A percentile compares a stretch with the other conserved stretches of the same genome.
These are phyloP conservation scores for Nephotettix cincticeps DNA, from an alignment of 1,140 invertebrate genomes.

Conservation along the genomic window DNA sequence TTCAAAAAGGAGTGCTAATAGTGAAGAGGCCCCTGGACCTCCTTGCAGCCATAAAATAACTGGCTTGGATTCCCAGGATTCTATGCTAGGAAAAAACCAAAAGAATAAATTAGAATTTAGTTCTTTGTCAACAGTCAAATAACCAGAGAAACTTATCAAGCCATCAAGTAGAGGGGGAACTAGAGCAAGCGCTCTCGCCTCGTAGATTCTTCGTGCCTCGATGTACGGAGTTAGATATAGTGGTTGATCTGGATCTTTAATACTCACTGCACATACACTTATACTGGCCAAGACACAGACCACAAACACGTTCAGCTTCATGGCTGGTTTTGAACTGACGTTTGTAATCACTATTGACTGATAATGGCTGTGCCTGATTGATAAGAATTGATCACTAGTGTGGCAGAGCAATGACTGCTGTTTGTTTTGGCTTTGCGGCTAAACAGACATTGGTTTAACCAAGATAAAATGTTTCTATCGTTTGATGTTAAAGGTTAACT, in stretches of 20 bases:
- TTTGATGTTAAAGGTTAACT: too few relatives aligned
- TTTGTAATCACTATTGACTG: too few relatives aligned
- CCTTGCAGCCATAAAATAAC: conserved; percentile 76
- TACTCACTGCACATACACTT: too few relatives aligned
- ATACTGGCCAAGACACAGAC: too few relatives aligned
- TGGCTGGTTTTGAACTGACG: too few relatives aligned
- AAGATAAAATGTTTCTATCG: too few relatives aligned
- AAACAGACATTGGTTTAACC: too few relatives aligned
- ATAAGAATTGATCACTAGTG: too few relatives aligned
- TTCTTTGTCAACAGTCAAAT: conserved; percentile 69
- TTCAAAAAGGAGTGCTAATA: conserved; percentile 72
- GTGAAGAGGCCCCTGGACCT: conserved; percentile 66
- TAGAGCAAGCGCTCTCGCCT: conserved; percentile 26
- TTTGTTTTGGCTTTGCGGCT: too few relatives aligned
- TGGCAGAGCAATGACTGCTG: too few relatives aligned
- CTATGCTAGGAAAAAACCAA: conserved; percentile 72
- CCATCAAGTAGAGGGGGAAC: conserved; percentile 27
- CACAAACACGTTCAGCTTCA: too few relatives aligned
- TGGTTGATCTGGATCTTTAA: conserved; percentile 23
- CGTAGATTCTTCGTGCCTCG: conserved; percentile 26
- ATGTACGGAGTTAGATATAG: conserved; percentile 36
- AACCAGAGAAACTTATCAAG: conserved; percentile 59
- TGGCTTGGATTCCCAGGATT: conserved; percentile 52
- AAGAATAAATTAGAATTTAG: conserved; percentile 65
- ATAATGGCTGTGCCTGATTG: too few relatives aligned